Evolutionary conservation across 1,140 invertebrate species (phyloP).

Genomic region (Himalopsyche phryganea): DNA sequence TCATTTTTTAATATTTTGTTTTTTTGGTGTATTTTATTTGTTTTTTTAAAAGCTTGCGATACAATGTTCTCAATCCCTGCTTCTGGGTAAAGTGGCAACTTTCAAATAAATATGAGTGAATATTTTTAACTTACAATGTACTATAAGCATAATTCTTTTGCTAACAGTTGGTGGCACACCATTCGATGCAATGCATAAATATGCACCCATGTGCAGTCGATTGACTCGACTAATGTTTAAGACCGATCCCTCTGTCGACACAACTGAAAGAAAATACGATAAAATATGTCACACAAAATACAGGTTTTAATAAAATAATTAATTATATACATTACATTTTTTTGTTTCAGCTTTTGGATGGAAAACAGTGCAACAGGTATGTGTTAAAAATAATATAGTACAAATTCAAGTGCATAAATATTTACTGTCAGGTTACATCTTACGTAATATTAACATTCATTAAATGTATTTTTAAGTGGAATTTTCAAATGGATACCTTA

Average conservation of each 20-base stretch:
- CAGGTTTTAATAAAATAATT: neutral
- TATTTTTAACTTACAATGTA: conserved; percentile 77
- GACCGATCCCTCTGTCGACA: conserved; percentile 68
- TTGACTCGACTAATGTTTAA: conserved; percentile 78
- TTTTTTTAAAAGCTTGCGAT: no score
- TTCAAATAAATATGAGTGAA: no score
- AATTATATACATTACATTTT: neutral
- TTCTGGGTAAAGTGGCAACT: no score
- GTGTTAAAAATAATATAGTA: neutral
- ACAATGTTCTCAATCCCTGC: no score
- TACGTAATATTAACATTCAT: no score
- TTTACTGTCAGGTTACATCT: no score
- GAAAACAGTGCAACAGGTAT: neutral
- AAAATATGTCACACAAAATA: neutral
- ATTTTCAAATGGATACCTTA: no score
- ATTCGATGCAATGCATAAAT: conserved; percentile 84
- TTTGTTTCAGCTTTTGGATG: neutral
- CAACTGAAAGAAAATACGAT: conserved; percentile 48
- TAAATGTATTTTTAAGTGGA: neutral
- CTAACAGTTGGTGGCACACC: conserved; percentile 83
- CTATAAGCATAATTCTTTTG: conserved; percentile 82
- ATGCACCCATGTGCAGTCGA: conserved; percentile 83
- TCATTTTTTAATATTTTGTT: no score
- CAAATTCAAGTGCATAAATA: neutral
- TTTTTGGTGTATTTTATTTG: no score